Conservation (phyloP, 1,140 invertebrate species). For the Drusus annulatus region DNA sequence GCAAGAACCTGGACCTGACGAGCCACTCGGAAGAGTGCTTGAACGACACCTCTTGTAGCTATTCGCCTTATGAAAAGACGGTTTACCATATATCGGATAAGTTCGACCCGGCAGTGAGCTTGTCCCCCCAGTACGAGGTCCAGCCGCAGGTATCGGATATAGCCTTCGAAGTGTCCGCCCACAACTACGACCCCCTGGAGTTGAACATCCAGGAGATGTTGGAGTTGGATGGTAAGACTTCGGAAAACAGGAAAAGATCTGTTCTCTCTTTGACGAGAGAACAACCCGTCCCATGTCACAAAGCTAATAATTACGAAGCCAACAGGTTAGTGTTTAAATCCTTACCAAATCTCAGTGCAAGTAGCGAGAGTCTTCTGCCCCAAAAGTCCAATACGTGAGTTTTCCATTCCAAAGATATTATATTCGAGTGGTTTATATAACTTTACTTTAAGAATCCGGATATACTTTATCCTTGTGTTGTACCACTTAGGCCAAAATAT, state of each 20-base stretch:
- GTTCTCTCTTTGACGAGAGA: slow-evolving; percentile 55
- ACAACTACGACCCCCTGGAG: slow-evolving; percentile 66
- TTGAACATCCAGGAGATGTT: slow-evolving; percentile 70
- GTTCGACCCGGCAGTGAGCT: slow-evolving; percentile 48
- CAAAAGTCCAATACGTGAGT: slow-evolving; percentile 50
- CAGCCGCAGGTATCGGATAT: slow-evolving; percentile 59
- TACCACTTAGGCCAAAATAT: slow-evolving; percentile 21
- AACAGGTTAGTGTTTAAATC: slow-evolving; percentile 69
- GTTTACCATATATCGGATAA: slow-evolving; percentile 58
- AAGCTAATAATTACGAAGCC: slow-evolving; percentile 47
- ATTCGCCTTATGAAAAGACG: slow-evolving; percentile 52
- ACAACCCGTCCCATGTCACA: slow-evolving; percentile 55
- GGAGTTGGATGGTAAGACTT: slow-evolving; percentile 69
- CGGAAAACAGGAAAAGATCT: slow-evolving; percentile 54
- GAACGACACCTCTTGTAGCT: slow-evolving; percentile 45
- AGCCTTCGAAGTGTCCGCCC: slow-evolving; percentile 65
- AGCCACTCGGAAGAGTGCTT: slow-evolving; percentile 54
- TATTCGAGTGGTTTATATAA: slow-evolving; percentile 4
- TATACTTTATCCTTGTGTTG: slow-evolving; percentile 1
- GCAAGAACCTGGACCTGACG: slow-evolving; percentile 47
- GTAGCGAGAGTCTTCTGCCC: slow-evolving; percentile 75
- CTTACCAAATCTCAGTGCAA: slow-evolving; percentile 78
- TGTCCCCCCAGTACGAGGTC: slow-evolving; percentile 45
- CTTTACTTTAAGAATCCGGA: not conserved
- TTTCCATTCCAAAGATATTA: slow-evolving; percentile 10